Base-by-base conservation (phyloP, 2,797 vertebrate genomes). In the Scleropages formosus region DNA sequence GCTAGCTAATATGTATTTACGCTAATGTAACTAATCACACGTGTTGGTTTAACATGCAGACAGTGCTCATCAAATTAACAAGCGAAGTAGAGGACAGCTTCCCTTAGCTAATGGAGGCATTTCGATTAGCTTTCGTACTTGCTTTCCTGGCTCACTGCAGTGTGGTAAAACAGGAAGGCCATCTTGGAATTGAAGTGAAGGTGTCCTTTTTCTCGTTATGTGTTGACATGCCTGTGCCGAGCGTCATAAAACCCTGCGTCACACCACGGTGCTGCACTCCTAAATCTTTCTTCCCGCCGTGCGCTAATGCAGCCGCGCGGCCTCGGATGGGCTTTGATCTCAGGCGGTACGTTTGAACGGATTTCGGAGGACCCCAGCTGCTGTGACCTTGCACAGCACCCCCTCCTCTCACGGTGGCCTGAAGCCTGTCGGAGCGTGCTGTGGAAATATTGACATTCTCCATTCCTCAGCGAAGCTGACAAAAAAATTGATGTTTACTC, bases 371-470 rank as follows among this genome's bases (percentile, higher is more conserved):
- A 47, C 62, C 31, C 46, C 10, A 47, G 73, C 20, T 22, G 24
- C 49, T 8, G 20, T 67, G 76, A 73, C 76, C 76, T 73, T 77
- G 64, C 51, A 9, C 18, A 61, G 44, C 61, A n/a, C 46, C 4
- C 22, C 73, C 49, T 49, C 49, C 49, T 56, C 64, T 11, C 18
- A 53, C 8, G 0, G 53, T 73, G 70, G 63, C 70, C 70, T 63
- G n/a, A n/a, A 65, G 76, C 51, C 53, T 39, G 39, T 27, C 61
- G 39, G 71, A 61, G 60, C 44, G 44, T 58, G 53, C 71, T 65
- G 71, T 77, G 70, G 70, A 77, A 73, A 73, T 73, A 77, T 77
- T 77, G 76, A 77, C 76, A 73, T 67, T 77, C 53, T 67, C 71
- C 51, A 73, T 66, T 51, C 53, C 76, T 73, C 71, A 77, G 63